A percentile compares a stretch with the other conserved stretches of the same genome.
Evolutionary conservation across 2,113 vertebrate genomes (phyloP).

Genomic region (Falcunculus frontatus): DNA sequence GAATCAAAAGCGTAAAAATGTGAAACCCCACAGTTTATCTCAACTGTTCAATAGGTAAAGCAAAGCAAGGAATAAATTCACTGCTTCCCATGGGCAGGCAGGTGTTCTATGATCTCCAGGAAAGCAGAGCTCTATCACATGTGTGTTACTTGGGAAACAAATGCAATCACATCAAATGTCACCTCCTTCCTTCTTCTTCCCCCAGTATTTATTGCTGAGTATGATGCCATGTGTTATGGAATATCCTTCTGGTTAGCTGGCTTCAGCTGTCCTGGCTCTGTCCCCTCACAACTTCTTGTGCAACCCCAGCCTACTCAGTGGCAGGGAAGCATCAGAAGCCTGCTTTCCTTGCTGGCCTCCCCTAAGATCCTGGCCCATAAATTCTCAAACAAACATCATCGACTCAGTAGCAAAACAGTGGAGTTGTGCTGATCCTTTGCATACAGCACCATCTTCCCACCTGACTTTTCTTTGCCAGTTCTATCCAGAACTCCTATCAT

Average conservation of each 20-base stretch:
- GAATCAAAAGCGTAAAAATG: not conserved
- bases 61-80: not conserved
- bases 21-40: rapidly evolving
- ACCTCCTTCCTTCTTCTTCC: not conserved
- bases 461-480: not conserved
- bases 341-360: not conserved
- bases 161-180: rapidly evolving
- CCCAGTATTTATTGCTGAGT: not conserved
- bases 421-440: not conserved
- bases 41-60: not conserved
- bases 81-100: not conserved
- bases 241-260: not conserved
- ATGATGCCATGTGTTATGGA: not conserved
- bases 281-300: not conserved
- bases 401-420: not conserved
- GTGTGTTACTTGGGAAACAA: not conserved
- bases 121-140: not conserved
- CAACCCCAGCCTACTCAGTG: too few species aligned
- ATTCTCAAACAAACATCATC: not conserved
- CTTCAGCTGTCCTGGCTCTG: not conserved
- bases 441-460: not conserved
- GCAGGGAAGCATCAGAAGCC: not conserved
- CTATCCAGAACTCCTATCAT: not conserved
- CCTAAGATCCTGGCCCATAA: not conserved
- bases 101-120: not conserved